Evolutionary conservation across 1,140 invertebrate species (phyloP), one percentile per base, ranked within the genome.

Genomic region (Ceratosolen fusciceps): DNA sequence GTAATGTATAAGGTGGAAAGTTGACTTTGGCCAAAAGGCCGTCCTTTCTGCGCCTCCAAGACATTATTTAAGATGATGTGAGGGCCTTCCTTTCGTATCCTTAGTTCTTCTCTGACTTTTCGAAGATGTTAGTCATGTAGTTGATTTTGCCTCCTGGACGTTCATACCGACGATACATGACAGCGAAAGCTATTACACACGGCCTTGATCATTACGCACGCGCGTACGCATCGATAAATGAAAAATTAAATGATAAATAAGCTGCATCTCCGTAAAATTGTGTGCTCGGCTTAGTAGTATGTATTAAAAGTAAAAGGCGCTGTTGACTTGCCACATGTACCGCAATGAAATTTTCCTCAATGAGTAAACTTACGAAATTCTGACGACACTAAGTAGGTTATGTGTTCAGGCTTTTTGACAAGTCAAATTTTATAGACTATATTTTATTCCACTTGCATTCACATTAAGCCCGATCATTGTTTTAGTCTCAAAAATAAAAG

Each of bases 1-100:
- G 95, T 31, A 99, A 91, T 1, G 95, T 94, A 88, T 98, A 99
- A 26, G 98, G 91, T 0, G 97, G 98, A 91, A 98, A 98, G 93
- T 98, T 97, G 49, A 98, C 95, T 83, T 94, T 93, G 80, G 95
- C 95, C 86, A 96, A 87, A 70, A 96, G 91, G 82, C 94, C 94
- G 86, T 94, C 93, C 47, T 90, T 90, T 76, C 89, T 92, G 86
- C 90, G 91, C 83, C 87, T 87, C 73, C 88, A 83, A 71, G 90
- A 81, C 89, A 90, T 90, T 14, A 58, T 58, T 14, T 2, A 58
- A n/a, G n/a, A n/a, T n/a, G n/a, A n/a, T 56, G 26, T n/a, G n/a
- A 26, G 12, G 0, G 3, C 24, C 0, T 60, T 14, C 21, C 8
- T 26, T 58, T 9, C 39, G 5, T 31, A 31, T 54, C 5, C 54